These are phyloP conservation scores for Nestor notabilis DNA, from an alignment of 2,113 vertebrate species.

Conservation along the genomic window DNA sequence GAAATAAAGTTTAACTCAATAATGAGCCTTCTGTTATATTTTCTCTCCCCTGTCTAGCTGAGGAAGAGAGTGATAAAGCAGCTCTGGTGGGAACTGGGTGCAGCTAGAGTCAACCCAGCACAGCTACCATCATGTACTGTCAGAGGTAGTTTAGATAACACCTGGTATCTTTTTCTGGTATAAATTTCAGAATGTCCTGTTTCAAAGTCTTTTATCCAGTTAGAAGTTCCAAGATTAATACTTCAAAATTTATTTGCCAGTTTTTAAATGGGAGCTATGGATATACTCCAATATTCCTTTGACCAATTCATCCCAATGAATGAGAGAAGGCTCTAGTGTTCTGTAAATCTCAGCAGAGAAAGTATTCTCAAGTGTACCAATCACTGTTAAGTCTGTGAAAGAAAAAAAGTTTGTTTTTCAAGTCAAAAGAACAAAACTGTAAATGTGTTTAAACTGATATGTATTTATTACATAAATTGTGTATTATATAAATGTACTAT, in stretches of 20 bases:
- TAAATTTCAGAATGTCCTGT: neutral
- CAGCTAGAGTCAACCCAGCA: neutral
- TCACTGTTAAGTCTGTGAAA: neutral
- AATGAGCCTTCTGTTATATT: neutral
- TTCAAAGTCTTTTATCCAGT: neutral
- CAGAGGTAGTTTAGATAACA: neutral
- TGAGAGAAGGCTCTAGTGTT: neutral
- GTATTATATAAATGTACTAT: neutral
- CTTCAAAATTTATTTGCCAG: neutral
- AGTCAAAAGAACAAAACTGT: neutral
- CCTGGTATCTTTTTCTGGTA: neutral
- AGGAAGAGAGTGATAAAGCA: neutral
- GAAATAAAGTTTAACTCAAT: neutral
- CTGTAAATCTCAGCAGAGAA: neutral
- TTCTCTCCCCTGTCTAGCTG: neutral
- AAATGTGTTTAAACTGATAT: neutral
- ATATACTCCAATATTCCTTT: neutral
- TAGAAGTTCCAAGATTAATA: neutral
- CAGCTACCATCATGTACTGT: neutral
- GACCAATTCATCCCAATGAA: neutral
- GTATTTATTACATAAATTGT: neutral
- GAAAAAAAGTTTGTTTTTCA: neutral
- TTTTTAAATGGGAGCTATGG: neutral
- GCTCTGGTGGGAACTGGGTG: neutral
- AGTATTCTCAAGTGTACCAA: neutral